Percentiles rank a stretch among this genome's conserved stretches.
Conservation (phyloP, 2,113 vertebrate species). For the Stegastes partitus region DNA sequence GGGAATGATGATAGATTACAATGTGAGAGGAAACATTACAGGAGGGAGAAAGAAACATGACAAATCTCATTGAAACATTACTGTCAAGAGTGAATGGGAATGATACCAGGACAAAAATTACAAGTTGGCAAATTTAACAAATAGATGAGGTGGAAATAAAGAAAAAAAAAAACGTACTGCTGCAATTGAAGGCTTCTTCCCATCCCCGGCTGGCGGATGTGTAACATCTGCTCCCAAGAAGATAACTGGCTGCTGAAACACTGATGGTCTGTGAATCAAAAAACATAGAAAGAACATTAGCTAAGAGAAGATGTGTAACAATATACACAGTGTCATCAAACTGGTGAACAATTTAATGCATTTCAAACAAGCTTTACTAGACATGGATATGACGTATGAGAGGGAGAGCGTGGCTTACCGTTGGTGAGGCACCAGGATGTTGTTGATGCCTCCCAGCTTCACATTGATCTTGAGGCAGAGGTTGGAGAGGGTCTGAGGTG, state of each 20-base stretch:
- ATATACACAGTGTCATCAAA: not conserved
- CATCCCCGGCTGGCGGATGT: slow-evolving; percentile 97
- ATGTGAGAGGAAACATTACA: not conserved
- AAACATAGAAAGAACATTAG: not conserved
- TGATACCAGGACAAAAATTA: not conserved
- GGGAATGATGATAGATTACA: accelerated
- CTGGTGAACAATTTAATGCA: not conserved
- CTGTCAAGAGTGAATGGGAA: not conserved
- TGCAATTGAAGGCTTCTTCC: slow-evolving; percentile 99
- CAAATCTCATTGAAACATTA: not conserved
- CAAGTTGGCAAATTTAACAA: not conserved
- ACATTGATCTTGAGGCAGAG: slow-evolving; percentile 99
- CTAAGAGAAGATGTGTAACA: not conserved
- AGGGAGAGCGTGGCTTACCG: slow-evolving; percentile 83
- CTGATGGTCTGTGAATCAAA: slow-evolving; percentile 89
- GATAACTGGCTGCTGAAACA: slow-evolving; percentile 99
- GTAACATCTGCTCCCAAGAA: slow-evolving; percentile 99
- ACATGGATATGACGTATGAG: too few species aligned
- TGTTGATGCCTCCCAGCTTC: slow-evolving; percentile 99
- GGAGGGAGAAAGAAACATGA: not conserved
- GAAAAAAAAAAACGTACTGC: slow-evolving; percentile 87
- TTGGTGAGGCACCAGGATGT: slow-evolving; percentile 99
- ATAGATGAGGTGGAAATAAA: not conserved
- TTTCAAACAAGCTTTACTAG: not conserved
- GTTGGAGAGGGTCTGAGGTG: slow-evolving; percentile 98